Conservation (phyloP, 2,888 invertebrate species). For the Andrena fulva region DNA sequence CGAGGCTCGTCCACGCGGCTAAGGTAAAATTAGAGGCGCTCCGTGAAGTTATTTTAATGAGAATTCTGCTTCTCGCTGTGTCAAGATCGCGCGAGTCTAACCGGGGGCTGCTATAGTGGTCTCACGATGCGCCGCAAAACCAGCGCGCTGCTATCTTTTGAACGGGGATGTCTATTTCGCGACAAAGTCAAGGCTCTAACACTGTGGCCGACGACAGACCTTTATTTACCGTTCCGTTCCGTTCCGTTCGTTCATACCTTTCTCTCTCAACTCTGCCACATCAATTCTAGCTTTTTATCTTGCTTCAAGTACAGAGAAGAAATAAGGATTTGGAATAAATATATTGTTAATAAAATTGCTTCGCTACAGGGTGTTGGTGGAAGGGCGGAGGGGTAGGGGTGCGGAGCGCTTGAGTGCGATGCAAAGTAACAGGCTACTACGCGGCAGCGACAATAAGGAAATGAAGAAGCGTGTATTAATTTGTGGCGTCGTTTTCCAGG, state of each 20-base stretch:
- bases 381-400: neutral
- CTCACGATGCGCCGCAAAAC: constrained; percentile 8
- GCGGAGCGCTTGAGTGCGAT: neutral
- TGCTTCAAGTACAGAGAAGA: too few species aligned
- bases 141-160: constrained; percentile 8
- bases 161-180: constrained; percentile 20
- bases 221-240: neutral
- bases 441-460: constrained; percentile 44
- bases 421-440: neutral
- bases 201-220: neutral
- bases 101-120: constrained; percentile 20
- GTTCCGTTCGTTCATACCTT: neutral
- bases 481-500: constrained; percentile 61
- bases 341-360: too few species aligned
- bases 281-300: too few species aligned
- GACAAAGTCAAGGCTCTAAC: constrained; percentile 45
- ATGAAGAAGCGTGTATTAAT: constrained; percentile 37
- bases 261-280: neutral
- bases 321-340: too few species aligned
- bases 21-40: constrained; percentile 53
- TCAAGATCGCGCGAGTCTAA: constrained; percentile 55
- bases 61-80: constrained; percentile 56
- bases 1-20: constrained; percentile 22
- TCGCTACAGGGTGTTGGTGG: too few species aligned
- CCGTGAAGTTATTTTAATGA: constrained; percentile 61